Base-by-base conservation (phyloP, 2,797 vertebrate species). In the Cossypha heuglini region DNA sequence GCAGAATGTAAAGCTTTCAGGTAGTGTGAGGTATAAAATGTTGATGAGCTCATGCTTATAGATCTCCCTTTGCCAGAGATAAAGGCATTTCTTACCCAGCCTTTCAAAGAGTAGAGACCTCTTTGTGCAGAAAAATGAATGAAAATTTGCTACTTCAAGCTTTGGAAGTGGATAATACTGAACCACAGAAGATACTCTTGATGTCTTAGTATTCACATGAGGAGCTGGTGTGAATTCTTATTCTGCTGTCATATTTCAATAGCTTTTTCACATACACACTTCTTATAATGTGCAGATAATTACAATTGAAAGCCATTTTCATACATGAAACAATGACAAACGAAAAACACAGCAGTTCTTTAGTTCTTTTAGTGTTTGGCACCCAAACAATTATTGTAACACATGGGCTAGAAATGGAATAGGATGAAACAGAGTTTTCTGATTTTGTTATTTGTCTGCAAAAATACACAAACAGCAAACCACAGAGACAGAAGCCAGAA, bases 311-410 rank as follows among this genome's bases (percentile, higher is more conserved):
- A 94, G 88, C 48, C 51, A 84, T 95, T 94, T 93, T 81, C 93
- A 93, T 94, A 95, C 83, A 90, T 72, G 88, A 95, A 96, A 96
- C 95, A 95, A 86, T 84, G 93, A 93, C 86, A 95, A 92, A 93
- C 55, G 26, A 62, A 88, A 93, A 86, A 0, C 48, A 42, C 28
- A 15, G 51, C 5, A 16, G 35, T 43, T 81, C 91, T 93, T 95
- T 93, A 16, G 35, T 43, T 81, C 91, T 93, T 95, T 93, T 67
- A 13, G 58, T 31, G 48, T 76, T 84, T 88, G 89, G 94, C 85
- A 90, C 20, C 29, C 0, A 0, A 94, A 58, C 86, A 73, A 75
- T 91, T 91, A 91, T 11, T 74, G 33, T 78, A 90, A 93, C 42
- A 55, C 62, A 62, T 0, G 0, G 76, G 43, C 19, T 22, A 72